Base-by-base conservation (phyloP, 92 coral and sea anemone genomes). In the Blastomussa wellsi region DNA sequence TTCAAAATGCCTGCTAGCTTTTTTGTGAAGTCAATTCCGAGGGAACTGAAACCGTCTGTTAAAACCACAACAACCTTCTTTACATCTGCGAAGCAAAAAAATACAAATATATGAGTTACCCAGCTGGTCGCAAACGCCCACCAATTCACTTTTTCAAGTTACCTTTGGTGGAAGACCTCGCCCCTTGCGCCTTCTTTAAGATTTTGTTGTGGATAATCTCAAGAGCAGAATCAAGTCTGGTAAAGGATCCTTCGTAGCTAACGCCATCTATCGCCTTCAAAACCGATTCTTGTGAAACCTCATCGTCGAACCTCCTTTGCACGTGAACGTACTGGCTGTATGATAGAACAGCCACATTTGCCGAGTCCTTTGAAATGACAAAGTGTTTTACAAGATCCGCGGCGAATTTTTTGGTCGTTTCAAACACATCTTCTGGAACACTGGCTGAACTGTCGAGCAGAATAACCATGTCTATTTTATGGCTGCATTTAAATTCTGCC, bases 21-120 rank as follows among this genome's bases (percentile, higher is more conserved):
- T 17, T 47, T 81, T 33, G 85, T 81, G 17, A 70, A 22, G 35
- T 81, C 85, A 31, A 81, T 19, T 20, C 85, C 85, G 15, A 71
- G 85, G 5, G 85, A 69, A 39, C 85, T 81, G 67, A 69, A 81
- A 9, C 85, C 85, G 57, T 81, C 85, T 13, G 85, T 81, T n/a
- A 81, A 22, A 0, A 14, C 48, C 51, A 81, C 77, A 5, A 81
- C 13, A n/a, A 81, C 85, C 31, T 69, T 81, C 85, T 81, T 81
- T 9, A 81, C 78, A 49, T 36, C 77, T 81, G 13, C 24, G 22
- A 69, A n/a, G 16, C 38, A 38, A 68, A 48, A 10, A 33, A 22
- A 8, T 10, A 3, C 26, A 33, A 41, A 76, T 1, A 33, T 57
- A 59, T 4, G 31, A 22, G 62, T n/a, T 11, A 22, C 29, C 3